Percentiles rank a stretch among this genome's conserved stretches.
Evolutionary conservation across 2,113 vertebrate species (phyloP).

Genomic region (Varanus komodoensis): DNA sequence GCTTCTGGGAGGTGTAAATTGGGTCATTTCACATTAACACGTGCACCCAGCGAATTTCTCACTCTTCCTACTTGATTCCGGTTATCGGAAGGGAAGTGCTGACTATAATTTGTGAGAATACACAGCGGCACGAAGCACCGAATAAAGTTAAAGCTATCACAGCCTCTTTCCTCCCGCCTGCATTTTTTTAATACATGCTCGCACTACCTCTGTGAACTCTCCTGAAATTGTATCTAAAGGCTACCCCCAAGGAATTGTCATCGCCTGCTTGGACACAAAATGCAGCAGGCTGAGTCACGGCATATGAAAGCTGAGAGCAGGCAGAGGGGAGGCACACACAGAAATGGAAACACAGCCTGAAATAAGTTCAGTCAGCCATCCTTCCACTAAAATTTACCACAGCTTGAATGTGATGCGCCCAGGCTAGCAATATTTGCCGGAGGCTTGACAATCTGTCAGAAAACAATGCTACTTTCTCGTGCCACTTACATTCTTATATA

Average conservation of each 20-base stretch:
- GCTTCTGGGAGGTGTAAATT: too few species aligned
- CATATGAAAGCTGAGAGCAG: slow-evolving; percentile 33
- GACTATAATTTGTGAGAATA: too few species aligned
- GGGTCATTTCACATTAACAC: too few species aligned
- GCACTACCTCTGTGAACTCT: slow-evolving; percentile 38
- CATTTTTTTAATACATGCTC: background rate
- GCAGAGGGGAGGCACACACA: background rate
- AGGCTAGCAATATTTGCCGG: slow-evolving; percentile 45
- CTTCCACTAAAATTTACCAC: slow-evolving; percentile 50
- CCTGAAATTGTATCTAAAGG: slow-evolving; percentile 50
- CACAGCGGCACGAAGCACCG: background rate
- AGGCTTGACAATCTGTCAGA: slow-evolving; percentile 65
- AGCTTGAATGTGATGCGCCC: slow-evolving; percentile 43
- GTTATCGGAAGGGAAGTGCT: background rate
- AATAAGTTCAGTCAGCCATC: slow-evolving; percentile 48
- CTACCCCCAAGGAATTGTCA: slow-evolving; percentile 59
- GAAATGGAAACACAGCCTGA: slow-evolving; percentile 10
- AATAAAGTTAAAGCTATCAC: slow-evolving; percentile 26
- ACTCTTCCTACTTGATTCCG: background rate
- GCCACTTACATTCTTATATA: slow-evolving; percentile 46
- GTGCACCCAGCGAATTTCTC: too few species aligned
- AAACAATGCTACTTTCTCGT: slow-evolving; percentile 45
- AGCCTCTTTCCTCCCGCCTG: too few species aligned
- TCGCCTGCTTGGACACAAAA: slow-evolving; percentile 45
- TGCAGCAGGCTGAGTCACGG: slow-evolving; percentile 51